phyloP scores from a whole-genome alignment of 2,888 invertebrate genomes.

The Thymelicus acteon region DNA sequence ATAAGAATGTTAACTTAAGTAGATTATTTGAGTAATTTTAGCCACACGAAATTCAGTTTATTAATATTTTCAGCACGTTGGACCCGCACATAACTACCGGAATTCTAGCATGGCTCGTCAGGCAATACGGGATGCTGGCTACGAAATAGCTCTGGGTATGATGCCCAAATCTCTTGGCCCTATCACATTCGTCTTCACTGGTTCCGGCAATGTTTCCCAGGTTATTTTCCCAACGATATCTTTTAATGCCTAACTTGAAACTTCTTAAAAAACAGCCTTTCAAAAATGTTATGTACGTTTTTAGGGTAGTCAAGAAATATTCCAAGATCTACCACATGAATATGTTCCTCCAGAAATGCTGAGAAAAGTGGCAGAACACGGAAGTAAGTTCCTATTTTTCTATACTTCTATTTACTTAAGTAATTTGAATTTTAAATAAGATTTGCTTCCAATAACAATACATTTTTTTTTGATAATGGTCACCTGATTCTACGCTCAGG shows the following conservation, averaged over 20 bases:
- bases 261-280: not conserved
- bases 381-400: conserved; percentile 88
- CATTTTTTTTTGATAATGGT: too few species aligned
- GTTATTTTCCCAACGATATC: conserved; percentile 53
- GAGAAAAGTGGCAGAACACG: conserved; percentile 97
- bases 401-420: not conserved
- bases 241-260: not conserved
- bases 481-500: too few species aligned
- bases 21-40: too few species aligned
- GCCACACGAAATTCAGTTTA: not conserved
- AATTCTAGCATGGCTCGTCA: conserved; percentile 99
- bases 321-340: conserved; percentile 98
- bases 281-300: conserved; percentile 41
- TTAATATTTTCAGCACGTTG: conserved; percentile 89
- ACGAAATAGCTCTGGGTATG: conserved; percentile 97
- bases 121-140: conserved; percentile 99
- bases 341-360: conserved; percentile 98
- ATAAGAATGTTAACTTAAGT: too few species aligned
- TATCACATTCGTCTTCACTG: conserved; percentile 98
- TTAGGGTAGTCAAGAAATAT: conserved; percentile 94
- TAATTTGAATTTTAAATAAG: too few species aligned
- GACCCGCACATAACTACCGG: conserved; percentile 99
- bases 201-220: conserved; percentile 98
- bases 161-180: conserved; percentile 99
- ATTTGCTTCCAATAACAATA: too few species aligned